phyloP scores from a whole-genome alignment of 2,888 invertebrate genomes.

The Caenorhabditis sinica region DNA sequence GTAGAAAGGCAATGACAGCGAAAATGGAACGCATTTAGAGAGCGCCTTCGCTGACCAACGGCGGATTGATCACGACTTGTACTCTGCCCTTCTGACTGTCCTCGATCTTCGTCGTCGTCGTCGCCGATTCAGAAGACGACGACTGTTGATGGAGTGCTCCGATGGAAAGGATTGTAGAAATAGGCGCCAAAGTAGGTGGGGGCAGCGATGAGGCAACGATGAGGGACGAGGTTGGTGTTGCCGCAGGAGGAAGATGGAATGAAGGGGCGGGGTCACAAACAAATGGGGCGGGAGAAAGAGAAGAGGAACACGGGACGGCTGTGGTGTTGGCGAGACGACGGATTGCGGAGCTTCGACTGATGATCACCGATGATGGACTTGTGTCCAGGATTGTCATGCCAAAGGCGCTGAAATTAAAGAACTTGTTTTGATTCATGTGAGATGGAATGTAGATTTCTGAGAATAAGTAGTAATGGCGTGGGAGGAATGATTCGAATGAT shows the following conservation, averaged over 20 bases:
- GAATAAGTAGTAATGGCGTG: slow-evolving; percentile 16
- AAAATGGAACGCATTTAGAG: slow-evolving; percentile 28
- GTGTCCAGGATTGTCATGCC: slow-evolving; percentile 53
- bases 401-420: slow-evolving; percentile 46
- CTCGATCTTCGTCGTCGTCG: slow-evolving; percentile 31
- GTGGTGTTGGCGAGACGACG: slow-evolving; percentile 48
- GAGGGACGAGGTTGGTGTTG: slow-evolving; percentile 16
- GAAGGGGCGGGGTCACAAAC: slow-evolving; percentile 52
- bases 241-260: slow-evolving; percentile 19
- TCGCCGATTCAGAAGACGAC: slow-evolving; percentile 14
- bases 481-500: slow-evolving; percentile 23
- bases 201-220: slow-evolving; percentile 12
- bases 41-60: slow-evolving; percentile 58
- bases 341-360: slow-evolving; percentile 56
- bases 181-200: slow-evolving; percentile 26
- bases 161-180: slow-evolving; percentile 43
- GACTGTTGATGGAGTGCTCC: slow-evolving; percentile 37
- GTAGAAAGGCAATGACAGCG: slow-evolving; percentile 4
- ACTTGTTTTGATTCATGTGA: background rate
- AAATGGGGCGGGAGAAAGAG: slow-evolving; percentile 40
- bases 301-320: slow-evolving; percentile 20
- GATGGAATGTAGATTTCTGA: background rate
- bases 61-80: slow-evolving; percentile 46
- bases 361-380: slow-evolving; percentile 33
- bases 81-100: background rate